A percentile compares a stretch with the other conserved stretches of the same genome.
phyloP scores from a whole-genome alignment of 2,113 vertebrate genomes.

The Onychostoma macrolepis region DNA sequence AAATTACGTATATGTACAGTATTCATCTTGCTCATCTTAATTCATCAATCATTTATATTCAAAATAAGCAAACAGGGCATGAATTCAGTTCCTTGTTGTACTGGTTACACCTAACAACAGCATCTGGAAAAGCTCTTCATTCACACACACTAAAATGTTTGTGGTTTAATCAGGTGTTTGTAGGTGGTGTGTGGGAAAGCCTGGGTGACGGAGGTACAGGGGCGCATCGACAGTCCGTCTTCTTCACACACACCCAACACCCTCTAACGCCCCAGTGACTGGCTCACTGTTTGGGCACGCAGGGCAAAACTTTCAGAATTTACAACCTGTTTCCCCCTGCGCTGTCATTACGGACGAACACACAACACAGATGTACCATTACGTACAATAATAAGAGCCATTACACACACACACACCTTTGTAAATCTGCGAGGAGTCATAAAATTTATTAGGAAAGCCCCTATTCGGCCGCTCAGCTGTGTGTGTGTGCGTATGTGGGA shows the following conservation, averaged over 20 bases:
- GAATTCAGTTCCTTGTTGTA: constrained; percentile 23
- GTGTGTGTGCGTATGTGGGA: constrained; percentile 22
- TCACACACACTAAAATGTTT: constrained; percentile 16
- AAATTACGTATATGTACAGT: neutral
- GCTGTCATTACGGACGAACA: constrained; percentile 66
- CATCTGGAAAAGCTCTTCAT: constrained; percentile 16
- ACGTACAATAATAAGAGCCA: constrained; percentile 66
- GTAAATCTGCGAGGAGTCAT: constrained; percentile 54
- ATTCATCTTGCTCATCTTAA: neutral
- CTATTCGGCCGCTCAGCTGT: constrained; percentile 41
- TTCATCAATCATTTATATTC: neutral
- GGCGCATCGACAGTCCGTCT: constrained; percentile 17
- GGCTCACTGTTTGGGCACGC: constrained; percentile 45
- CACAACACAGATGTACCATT: constrained; percentile 77
- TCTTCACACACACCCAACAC: constrained; percentile 35
- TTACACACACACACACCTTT: constrained; percentile 41
- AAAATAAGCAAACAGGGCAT: neutral
- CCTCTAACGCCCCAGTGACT: constrained; percentile 34
- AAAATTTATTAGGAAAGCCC: constrained; percentile 70
- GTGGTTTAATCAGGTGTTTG: constrained; percentile 31
- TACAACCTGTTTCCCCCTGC: constrained; percentile 57
- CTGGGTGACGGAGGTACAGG: neutral
- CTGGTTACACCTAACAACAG: constrained; percentile 23
- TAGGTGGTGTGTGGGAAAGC: constrained; percentile 14
- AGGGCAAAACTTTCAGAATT: constrained; percentile 49